A percentile compares a stretch with the other conserved stretches of the same genome.
These are phyloP conservation scores for Pogonomyrmex barbatus DNA, from an alignment of 1,140 invertebrate species.

Conservation along the genomic window DNA sequence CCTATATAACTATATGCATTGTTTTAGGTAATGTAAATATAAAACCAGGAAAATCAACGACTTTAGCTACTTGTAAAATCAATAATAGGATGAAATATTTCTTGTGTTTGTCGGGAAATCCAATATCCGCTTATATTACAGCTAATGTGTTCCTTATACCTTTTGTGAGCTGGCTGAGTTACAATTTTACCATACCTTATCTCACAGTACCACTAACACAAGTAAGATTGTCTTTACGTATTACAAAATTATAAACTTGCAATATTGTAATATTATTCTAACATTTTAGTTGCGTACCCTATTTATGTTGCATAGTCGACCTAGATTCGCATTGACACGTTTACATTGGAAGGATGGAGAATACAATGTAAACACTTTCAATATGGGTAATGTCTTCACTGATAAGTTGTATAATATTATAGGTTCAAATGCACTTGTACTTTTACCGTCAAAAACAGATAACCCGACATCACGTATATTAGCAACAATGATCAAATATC, in stretches of 20 bases:
- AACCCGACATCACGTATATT: too few species aligned
- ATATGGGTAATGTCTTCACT: conserved; percentile 90
- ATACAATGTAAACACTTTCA: conserved; percentile 87
- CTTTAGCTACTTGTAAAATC: conserved; percentile 93
- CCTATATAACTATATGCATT: background rate
- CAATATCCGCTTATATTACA: conserved; percentile 96
- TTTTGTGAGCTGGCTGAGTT: conserved; percentile 88
- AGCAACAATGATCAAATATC: too few species aligned
- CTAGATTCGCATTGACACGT: conserved; percentile 91
- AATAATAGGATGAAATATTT: conserved; percentile 91
- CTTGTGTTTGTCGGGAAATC: conserved; percentile 98
- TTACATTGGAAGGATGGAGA: conserved; percentile 86
- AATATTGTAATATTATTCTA: conserved; percentile 21
- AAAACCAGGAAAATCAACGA: conserved; percentile 99
- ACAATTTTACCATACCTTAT: conserved; percentile 81
- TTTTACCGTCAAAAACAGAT: conserved; percentile 85
- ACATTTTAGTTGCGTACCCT: conserved; percentile 84
- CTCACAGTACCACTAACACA: conserved; percentile 85
- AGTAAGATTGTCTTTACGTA: conserved; percentile 56
- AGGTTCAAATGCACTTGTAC: conserved; percentile 88
- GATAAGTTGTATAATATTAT: conserved; percentile 89
- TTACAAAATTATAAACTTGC: conserved; percentile 61
- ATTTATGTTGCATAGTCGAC: conserved; percentile 90
- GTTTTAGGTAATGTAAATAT: conserved; percentile 91
- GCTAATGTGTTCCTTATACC: conserved; percentile 94